A percentile compares a stretch with the other conserved stretches of the same genome.
Evolutionary conservation across 2,113 vertebrate species (phyloP).

Genomic region (Poeciliopsis retropinna): DNA sequence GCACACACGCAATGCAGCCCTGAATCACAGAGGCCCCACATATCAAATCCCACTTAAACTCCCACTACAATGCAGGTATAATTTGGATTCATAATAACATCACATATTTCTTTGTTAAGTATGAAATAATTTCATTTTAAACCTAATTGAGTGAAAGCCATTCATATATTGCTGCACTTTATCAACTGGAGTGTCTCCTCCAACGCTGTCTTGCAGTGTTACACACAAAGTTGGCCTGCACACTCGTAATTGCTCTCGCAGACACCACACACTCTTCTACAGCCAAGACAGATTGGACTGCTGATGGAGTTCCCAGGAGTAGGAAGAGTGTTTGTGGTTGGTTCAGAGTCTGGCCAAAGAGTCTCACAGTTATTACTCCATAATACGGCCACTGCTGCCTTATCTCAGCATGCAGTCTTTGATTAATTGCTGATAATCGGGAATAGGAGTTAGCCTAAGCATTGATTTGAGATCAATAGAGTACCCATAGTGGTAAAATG

Average conservation of each 20-base stretch:
- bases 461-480: slow-evolving; percentile 61
- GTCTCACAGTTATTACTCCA: slow-evolving; percentile 38
- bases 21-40: not conserved
- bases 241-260: not conserved
- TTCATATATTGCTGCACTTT: not conserved
- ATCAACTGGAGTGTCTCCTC: not conserved
- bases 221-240: slow-evolving; percentile 6
- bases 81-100: slow-evolving; percentile 4
- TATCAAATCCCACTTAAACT: slow-evolving; percentile 3
- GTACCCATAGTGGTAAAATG: slow-evolving; percentile 4
- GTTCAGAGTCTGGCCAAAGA: slow-evolving; percentile 34
- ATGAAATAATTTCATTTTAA: not conserved
- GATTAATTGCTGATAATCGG: slow-evolving; percentile 79
- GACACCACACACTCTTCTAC: slow-evolving; percentile 15
- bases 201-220: not conserved
- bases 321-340: slow-evolving; percentile 35
- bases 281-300: slow-evolving; percentile 39
- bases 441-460: slow-evolving; percentile 61
- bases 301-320: slow-evolving; percentile 42
- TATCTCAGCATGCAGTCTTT: slow-evolving; percentile 65
- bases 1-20: not conserved
- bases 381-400: slow-evolving; percentile 51
- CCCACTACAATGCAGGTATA: not conserved
- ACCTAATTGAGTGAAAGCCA: not conserved
- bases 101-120: slow-evolving; percentile 5